Evolutionary conservation across 2,888 invertebrate genomes (phyloP).

Genomic region (Sipunculus nudus): DNA sequence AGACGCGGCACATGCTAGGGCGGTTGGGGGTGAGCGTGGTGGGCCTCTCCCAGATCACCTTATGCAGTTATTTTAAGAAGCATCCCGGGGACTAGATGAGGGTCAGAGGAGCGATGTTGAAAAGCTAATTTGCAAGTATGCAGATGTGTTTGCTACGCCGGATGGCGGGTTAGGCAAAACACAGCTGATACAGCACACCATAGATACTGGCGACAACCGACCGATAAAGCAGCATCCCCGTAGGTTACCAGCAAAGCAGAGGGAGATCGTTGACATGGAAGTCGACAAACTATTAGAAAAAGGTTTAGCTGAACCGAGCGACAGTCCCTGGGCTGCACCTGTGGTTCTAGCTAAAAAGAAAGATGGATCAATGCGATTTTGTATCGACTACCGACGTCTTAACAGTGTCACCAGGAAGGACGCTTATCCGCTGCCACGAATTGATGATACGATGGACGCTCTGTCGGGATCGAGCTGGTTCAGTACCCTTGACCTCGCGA

Average conservation of each 20-base stretch:
- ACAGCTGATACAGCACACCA: slow-evolving; percentile 18
- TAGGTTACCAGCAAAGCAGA: no score
- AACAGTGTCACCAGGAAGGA: slow-evolving; percentile 13
- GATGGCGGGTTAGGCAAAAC: no score
- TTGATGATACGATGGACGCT: slow-evolving; percentile 12
- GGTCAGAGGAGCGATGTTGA: no score
- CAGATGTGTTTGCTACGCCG: no score
- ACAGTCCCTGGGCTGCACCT: slow-evolving; percentile 19
- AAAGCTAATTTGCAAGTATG: no score
- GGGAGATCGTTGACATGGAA: slow-evolving; percentile 21
- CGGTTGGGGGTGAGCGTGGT: no score
- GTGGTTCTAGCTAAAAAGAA: slow-evolving; percentile 11
- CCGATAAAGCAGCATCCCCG: no score
- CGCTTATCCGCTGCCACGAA: slow-evolving; percentile 9
- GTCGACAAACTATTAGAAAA: slow-evolving; percentile 29
- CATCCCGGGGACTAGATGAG: no score
- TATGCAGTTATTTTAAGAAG: no score
- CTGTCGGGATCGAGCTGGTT: slow-evolving; percentile 6
- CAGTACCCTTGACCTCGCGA: slow-evolving; percentile 11
- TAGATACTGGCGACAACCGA: no score
- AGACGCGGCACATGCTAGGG: no score
- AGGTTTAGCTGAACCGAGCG: slow-evolving; percentile 20
- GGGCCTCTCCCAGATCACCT: no score
- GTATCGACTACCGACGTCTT: slow-evolving; percentile 12
- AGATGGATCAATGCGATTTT: slow-evolving; percentile 9